Base-by-base conservation (phyloP, 2,888 invertebrate species). In the Chymomyza caudatula region DNA sequence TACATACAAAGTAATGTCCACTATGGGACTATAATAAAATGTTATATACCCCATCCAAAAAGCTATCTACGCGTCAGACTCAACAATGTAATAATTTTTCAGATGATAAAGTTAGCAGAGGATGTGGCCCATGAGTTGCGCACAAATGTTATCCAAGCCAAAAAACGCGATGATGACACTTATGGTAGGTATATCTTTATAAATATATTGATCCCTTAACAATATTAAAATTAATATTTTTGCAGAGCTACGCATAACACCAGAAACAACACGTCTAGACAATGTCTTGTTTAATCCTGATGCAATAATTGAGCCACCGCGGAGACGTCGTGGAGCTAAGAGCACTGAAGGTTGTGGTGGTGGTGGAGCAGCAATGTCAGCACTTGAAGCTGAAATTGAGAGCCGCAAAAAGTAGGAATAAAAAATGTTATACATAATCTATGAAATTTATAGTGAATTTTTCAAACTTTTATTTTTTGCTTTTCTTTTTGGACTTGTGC, bases 131-230 rank as follows among this genome's bases (percentile, higher is more conserved):
- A 89, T 57, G 95, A 96, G 90, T 86, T 96, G 23, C 92, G 92
- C 80, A 94, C 94, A 11, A 94, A 93, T 86, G 93, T 96, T 1
- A 93, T 96, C 65, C 96, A 96, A 90, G 94, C 94, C 3, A 90
- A 91, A 73, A 92, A 94, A 91, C 92, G 93, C n/a, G 90, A 92
- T 77, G 93, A 95, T 44, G 94, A 94, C 69, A 91, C 92, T 72
- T 95, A 91, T 90, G 92, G 95, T 95, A 91, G 89, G 59, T 53
- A 25, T 2, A 15, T 6, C 4, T 47, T 47, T 47, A 17, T 17
- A 6, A 37, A 37, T 6, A 47, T 15, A 17, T 13, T 15, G 6
- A 43, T 43, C n/a, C n/a, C 17, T 15, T 37, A 13, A 23, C 37
- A 43, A 20, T 22, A 23, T 22, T 4, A n/a, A 47, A 51, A 37